Evolutionary conservation across 2,888 invertebrate genomes (phyloP).

Genomic region (Mylabris sibirica): DNA sequence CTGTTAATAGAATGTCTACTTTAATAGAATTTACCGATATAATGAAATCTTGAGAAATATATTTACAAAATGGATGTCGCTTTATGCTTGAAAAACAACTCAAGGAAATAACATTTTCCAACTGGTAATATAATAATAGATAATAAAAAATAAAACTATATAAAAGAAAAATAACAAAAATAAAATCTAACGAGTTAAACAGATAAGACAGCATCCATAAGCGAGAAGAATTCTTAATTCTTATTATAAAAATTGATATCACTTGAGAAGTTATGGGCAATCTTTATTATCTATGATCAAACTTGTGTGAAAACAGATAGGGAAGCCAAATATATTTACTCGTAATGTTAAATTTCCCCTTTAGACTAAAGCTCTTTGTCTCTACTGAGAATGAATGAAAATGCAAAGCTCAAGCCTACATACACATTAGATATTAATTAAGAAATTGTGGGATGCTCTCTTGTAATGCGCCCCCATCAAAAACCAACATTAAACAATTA

Average conservation of each 20-base stretch:
- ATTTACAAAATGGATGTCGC: not conserved
- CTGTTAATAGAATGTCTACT: not conserved
- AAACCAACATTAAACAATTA: constrained; percentile 11
- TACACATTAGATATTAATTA: constrained; percentile 17
- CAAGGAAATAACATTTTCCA: not conserved
- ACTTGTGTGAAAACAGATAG: constrained; percentile 38
- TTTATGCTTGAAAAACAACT: not conserved
- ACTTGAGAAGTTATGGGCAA: constrained; percentile 39
- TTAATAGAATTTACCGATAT: not conserved
- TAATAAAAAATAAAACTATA: not conserved
- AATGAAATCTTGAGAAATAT: constrained; percentile 5
- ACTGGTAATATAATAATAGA: not conserved
- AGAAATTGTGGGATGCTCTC: not conserved
- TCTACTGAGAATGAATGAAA: not conserved
- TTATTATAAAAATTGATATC: constrained; percentile 43
- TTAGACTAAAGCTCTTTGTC: constrained; percentile 18
- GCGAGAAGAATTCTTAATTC: constrained; percentile 47
- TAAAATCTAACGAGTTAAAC: not conserved
- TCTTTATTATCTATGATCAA: constrained; percentile 43
- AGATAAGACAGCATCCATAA: constrained; percentile 14
- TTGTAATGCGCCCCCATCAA: not conserved
- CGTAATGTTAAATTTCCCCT: constrained; percentile 29
- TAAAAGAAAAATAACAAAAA: not conserved
- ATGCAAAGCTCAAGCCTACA: constrained; percentile 9
- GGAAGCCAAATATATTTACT: constrained; percentile 36